Conservation (phyloP, 1,140 invertebrate genomes). For the Gyrodactylus bullatarudis region DNA sequence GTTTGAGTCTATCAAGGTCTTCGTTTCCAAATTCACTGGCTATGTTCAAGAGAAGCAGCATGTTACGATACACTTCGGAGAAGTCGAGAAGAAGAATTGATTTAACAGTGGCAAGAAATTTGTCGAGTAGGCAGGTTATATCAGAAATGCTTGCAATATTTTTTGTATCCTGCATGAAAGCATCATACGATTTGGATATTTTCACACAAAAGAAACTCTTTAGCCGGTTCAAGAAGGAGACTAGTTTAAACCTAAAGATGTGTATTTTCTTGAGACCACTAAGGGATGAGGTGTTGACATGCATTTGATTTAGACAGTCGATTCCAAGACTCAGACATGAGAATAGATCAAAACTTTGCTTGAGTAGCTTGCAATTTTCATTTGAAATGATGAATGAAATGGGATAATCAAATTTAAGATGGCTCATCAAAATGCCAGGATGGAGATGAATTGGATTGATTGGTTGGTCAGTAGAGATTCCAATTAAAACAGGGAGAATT, state of each 20-base stretch:
- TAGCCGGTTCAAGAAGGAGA: neutral
- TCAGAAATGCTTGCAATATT: neutral
- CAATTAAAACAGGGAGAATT: neutral
- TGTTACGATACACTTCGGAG: too few species aligned
- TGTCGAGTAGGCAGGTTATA: neutral
- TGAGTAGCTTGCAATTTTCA: neutral
- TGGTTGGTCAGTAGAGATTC: too few species aligned
- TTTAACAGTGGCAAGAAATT: too few species aligned
- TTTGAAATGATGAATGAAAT: neutral
- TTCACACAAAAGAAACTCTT: neutral
- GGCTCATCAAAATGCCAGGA: too few species aligned
- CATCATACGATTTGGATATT: neutral
- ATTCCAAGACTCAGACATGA: neutral
- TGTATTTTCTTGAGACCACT: neutral
- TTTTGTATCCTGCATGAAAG: too few species aligned
- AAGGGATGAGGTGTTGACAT: neutral
- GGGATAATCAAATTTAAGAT: neutral
- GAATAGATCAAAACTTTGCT: neutral
- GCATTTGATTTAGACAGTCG: neutral
- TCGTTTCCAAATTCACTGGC: too few species aligned
- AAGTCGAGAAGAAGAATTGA: too few species aligned
- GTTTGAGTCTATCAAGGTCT: too few species aligned
- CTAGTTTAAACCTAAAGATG: neutral
- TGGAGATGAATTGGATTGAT: too few species aligned
- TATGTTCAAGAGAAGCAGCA: too few species aligned